Conservation (phyloP, 2,888 invertebrate genomes). For the Fragum sueziense region DNA sequence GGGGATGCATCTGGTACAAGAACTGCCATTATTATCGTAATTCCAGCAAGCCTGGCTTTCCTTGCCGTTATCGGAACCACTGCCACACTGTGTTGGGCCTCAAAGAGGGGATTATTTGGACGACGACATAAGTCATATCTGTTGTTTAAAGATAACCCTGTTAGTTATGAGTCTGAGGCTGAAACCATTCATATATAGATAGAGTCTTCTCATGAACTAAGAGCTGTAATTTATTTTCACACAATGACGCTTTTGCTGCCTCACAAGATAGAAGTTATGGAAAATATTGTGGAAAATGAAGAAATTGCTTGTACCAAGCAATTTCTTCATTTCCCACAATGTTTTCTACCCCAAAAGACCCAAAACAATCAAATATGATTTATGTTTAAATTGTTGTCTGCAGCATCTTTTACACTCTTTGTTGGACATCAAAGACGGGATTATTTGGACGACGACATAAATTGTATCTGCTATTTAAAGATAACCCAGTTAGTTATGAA, state of each 20-base stretch:
- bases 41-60: slow-evolving; percentile 49
- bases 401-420: slow-evolving; percentile 67
- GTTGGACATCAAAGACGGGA: slow-evolving; percentile 66
- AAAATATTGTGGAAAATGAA: too few relatives aligned
- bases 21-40: slow-evolving; percentile 49
- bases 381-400: slow-evolving; percentile 44
- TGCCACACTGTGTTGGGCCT: slow-evolving; percentile 72
- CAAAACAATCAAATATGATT: too few relatives aligned
- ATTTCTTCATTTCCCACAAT: too few relatives aligned
- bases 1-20: slow-evolving; percentile 41
- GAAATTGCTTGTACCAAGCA: too few relatives aligned
- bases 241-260: too few relatives aligned
- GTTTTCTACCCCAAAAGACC: too few relatives aligned
- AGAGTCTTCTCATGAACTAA: too few relatives aligned
- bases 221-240: too few relatives aligned
- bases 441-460: slow-evolving; percentile 54
- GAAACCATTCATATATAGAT: slow-evolving; percentile 56
- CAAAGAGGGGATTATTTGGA: slow-evolving; percentile 62
- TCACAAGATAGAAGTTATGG: too few relatives aligned
- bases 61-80: slow-evolving; percentile 46
- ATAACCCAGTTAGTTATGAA: slow-evolving; percentile 48
- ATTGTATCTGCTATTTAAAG: slow-evolving; percentile 41
- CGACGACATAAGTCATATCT: slow-evolving; percentile 48
- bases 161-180: slow-evolving; percentile 52
- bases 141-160: slow-evolving; percentile 43